Conservation (phyloP, 2,113 vertebrate genomes). For the Phainopepla nitens region DNA sequence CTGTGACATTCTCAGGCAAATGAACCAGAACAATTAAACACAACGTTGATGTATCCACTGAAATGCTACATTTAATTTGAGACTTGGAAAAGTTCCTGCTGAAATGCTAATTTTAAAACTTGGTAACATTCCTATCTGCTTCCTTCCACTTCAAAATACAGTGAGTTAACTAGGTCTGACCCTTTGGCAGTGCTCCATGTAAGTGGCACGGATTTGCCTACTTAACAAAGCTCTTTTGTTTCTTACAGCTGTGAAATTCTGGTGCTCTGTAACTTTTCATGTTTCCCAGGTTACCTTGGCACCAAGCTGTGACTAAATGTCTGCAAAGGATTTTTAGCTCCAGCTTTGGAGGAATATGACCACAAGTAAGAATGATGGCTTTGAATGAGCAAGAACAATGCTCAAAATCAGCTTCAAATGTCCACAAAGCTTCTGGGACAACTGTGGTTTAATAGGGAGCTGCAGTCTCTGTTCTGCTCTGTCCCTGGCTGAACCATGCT, state of each 20-base stretch:
- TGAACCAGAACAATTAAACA: not conserved
- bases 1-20: not conserved
- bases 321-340: conserved; percentile 1
- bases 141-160: not conserved
- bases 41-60: not conserved
- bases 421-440: not conserved
- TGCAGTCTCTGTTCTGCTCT: not conserved
- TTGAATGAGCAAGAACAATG: not conserved
- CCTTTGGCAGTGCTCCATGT: not conserved
- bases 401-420: not conserved
- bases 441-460: not conserved
- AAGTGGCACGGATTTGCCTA: not conserved
- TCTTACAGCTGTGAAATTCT: not conserved
- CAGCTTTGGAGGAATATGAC: not conserved
- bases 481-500: not conserved
- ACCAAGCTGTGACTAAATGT: not conserved
- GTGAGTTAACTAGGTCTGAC: not conserved
- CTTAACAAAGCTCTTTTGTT: conserved; percentile 51
- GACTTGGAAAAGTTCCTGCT: not conserved
- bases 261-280: not conserved
- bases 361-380: not conserved
- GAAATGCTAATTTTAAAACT: not conserved
- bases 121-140: not conserved
- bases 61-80: not conserved
- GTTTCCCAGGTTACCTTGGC: conserved; percentile 51